Evolutionary conservation across 2,888 invertebrate genomes (phyloP), one percentile per base, ranked within the genome.

Genomic region (Aspidapion aeneum): DNA sequence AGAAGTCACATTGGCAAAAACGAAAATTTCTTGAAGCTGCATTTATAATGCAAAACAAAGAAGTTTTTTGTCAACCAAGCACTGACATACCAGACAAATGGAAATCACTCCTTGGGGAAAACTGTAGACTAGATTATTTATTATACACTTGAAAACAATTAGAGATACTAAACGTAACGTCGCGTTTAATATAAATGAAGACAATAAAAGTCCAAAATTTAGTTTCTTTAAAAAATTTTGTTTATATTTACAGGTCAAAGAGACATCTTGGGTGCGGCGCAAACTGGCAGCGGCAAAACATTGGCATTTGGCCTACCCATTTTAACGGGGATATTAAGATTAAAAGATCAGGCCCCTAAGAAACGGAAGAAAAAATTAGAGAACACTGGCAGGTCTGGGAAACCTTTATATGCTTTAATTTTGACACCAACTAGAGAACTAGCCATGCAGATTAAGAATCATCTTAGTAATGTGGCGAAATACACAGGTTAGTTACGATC

Each of bases 281-380:
- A 98, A 83, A 99, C 99, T 0, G 99, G 99, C 0, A 98, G 97
- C 80, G 99, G 99, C 0, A 99, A 99, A 83, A 99, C 99, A 0
- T 81, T 99, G 59, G 98, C 98, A 0, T 99, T 98, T 82, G 97
- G 94, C 0, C 91, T 99, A 63, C 99, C 99, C 9, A 90, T 99
- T 52, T 80, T 99, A 63, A 83, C 88, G 60, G 93, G 94, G 17
- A 96, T 98, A 67, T 80, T 97, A 71, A 86, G 89, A 73, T 75
- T 73, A 19, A 76, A 76, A 67, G 74, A 75, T 68, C 21, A 63
- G 18, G 71, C 70, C 5, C 79, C 80, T 73, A 66, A 58, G 57
- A 21, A 58, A 58, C 18, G 60, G 52, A 50, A 62, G 18, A 52
- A 60, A 7, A 20, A 61, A n/a, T 7, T 65, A 16, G 59, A 62